phyloP scores from a whole-genome alignment of 2,113 vertebrate species.

The Sturnus vulgaris region DNA sequence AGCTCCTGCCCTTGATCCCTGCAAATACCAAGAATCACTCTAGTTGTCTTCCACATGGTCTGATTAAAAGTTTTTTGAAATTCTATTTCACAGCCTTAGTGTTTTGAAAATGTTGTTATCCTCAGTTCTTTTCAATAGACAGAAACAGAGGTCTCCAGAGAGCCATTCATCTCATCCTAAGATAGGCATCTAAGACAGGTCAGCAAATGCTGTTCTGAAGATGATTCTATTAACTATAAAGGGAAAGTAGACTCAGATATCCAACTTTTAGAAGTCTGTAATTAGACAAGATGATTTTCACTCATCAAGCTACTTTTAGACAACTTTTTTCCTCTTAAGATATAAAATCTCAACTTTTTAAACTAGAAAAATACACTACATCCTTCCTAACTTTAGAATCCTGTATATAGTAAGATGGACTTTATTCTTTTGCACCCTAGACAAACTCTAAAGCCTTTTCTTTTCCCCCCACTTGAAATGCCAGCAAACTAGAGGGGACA shows the following conservation, averaged over 20 bases:
- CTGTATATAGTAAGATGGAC: background rate
- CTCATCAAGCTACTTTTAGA: background rate
- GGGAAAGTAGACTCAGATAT: background rate
- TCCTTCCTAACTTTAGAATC: background rate
- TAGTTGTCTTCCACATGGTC: background rate
- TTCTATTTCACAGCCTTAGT: conserved; percentile 2
- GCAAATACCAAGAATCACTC: background rate
- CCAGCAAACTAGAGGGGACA: background rate
- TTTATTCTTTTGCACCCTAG: background rate
- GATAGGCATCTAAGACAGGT: background rate
- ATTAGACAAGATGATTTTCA: conserved; percentile 1
- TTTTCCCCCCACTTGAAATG: background rate
- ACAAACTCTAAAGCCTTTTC: background rate
- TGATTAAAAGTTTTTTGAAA: background rate
- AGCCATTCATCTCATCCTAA: background rate
- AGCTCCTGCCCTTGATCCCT: background rate
- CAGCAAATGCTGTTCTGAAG: conserved; percentile 9
- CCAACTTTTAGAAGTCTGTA: background rate
- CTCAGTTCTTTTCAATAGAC: background rate
- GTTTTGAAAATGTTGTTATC: conserved; percentile 15
- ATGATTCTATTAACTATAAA: conserved; percentile 17
- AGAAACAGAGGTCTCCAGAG: background rate
- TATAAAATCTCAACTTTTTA: background rate
- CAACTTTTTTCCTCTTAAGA: background rate
- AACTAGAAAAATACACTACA: background rate